Conservation (phyloP, 2,113 vertebrate species). For the Lycaon pictus region DNA sequence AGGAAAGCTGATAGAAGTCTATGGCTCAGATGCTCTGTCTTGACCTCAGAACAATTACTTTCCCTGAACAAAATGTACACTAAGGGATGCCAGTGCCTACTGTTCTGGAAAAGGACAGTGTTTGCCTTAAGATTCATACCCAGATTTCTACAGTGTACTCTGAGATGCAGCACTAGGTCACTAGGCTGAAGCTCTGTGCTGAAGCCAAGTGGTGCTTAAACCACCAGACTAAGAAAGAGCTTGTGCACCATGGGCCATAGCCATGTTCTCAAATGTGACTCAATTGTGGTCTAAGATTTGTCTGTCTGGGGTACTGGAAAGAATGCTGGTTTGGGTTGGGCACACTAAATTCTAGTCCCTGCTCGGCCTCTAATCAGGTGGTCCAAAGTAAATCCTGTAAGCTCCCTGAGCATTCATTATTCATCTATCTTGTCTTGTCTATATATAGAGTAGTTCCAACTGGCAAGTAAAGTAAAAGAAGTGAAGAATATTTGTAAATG, state of each 20-base stretch:
- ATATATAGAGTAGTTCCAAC: background rate
- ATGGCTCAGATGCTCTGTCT: background rate
- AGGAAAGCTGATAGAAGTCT: slow-evolving; percentile 1
- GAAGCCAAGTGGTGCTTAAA: slow-evolving; percentile 53
- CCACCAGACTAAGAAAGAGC: slow-evolving; percentile 27
- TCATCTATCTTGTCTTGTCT: background rate
- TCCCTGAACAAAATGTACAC: slow-evolving; percentile 36
- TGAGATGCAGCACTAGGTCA: slow-evolving; percentile 34
- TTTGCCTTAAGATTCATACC: slow-evolving; percentile 56
- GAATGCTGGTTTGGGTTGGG: slow-evolving; percentile 22
- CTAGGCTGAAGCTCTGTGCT: slow-evolving; percentile 13
- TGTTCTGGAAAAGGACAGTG: slow-evolving; percentile 54
- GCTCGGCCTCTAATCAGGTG: background rate
- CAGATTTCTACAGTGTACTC: slow-evolving; percentile 50
- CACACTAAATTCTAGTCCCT: background rate
- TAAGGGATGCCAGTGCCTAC: slow-evolving; percentile 56
- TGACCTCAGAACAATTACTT: slow-evolving; percentile 62
- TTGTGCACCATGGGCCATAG: background rate
- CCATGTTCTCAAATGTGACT: slow-evolving; percentile 55
- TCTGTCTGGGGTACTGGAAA: slow-evolving; percentile 32
- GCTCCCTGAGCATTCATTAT: background rate
- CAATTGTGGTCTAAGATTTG: slow-evolving; percentile 61
- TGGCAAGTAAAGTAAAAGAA: background rate
- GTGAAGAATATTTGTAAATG: background rate
- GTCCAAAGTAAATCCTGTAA: background rate